Evolutionary conservation across 1,140 invertebrate species (phyloP).

Genomic region (Cryptotermes secundus): DNA sequence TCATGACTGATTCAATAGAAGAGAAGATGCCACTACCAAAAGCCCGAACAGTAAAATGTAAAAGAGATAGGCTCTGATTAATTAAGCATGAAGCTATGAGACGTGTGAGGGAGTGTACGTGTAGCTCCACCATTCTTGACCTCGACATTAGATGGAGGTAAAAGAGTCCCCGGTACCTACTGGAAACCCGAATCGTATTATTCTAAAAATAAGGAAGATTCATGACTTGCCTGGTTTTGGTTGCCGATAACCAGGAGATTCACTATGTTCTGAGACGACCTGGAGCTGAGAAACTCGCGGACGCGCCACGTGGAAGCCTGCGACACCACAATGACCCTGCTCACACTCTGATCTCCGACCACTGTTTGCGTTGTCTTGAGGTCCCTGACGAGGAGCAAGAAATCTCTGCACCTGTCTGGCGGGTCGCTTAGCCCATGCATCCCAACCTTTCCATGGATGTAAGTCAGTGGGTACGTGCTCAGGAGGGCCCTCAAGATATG

Average conservation of each 20-base stretch:
- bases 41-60: too few relatives aligned
- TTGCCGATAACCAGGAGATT: neutral
- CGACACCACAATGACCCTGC: slow-evolving; percentile 61
- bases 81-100: too few relatives aligned
- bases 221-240: neutral
- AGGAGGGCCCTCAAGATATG: neutral
- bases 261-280: neutral
- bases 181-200: too few relatives aligned
- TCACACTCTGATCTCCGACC: slow-evolving; percentile 53
- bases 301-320: slow-evolving; percentile 69
- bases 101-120: too few relatives aligned
- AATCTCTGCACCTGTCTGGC: neutral
- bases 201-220: too few relatives aligned
- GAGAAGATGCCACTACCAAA: too few relatives aligned
- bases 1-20: too few relatives aligned
- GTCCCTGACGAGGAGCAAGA: neutral
- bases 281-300: slow-evolving; percentile 59
- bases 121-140: too few relatives aligned
- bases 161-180: too few relatives aligned
- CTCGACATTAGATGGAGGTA: too few relatives aligned
- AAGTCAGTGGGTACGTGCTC: neutral
- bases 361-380: neutral
- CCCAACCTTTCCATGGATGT: neutral
- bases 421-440: neutral
- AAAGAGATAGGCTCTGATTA: too few relatives aligned